Base-by-base conservation (phyloP, 2,113 vertebrate genomes). In the Hippolais icterina region DNA sequence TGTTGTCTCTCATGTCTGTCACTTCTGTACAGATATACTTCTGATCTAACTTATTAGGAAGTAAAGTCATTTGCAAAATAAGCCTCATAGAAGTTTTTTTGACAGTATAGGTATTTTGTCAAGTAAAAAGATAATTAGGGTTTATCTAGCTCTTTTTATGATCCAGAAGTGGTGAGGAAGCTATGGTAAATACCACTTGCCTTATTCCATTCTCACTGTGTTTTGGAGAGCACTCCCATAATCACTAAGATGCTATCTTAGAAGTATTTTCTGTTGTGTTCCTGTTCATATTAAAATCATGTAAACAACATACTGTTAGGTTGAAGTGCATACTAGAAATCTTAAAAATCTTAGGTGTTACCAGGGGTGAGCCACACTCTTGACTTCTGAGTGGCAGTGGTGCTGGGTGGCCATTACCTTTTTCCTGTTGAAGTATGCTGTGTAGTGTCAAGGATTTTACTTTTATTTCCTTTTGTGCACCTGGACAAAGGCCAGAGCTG, bases 251-350 rank as follows among this genome's bases (percentile, higher is more conserved):
- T 94, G 27, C 68, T 80, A 27, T 78, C 74, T 92, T 41, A 44
- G 69, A 91, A 94, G 42, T 10, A 19, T 94, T 94, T 94, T 94
- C 44, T 87, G 29, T 68, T 50, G 35, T 89, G 42, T 80, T 94
- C 80, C 57, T 92, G 39, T 78, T 87, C 35, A 8, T 78, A 69
- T 92, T 84, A 78, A 87, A 75, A 57, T 88, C 6, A 49, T 1
- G 11, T 46, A 64, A 81, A 52, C 68, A 93, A 6, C 23, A 7
- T 28, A 29, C 16, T 66, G 57, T 37, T 76, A 22, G 5, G 29
- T 16, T 65, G 66, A 65, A 90, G 42, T 22, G 49, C 31, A 39
- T 23, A 27, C 31, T 61, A 64, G 76, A 78, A 89, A 54, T 78
- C 49, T 3, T 33, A 54, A 47, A 71, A 69, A 15, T 52, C 52